These are phyloP conservation scores for Steatornis caripensis DNA, from an alignment of 2,113 vertebrate genomes.

Conservation along the genomic window DNA sequence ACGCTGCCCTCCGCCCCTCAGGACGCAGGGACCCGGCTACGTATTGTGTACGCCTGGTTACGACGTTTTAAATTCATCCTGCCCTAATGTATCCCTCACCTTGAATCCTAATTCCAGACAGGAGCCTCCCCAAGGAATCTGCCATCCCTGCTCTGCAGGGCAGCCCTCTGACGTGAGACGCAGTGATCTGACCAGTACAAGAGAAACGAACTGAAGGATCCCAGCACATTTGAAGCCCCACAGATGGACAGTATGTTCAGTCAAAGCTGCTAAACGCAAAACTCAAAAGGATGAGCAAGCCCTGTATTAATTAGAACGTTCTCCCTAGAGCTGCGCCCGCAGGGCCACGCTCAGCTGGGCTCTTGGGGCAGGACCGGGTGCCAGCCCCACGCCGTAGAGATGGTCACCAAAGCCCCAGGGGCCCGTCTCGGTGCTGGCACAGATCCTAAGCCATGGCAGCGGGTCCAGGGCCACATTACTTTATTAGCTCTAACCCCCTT, in stretches of 20 bases:
- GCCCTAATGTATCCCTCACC: not conserved
- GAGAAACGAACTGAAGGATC: fast-evolving
- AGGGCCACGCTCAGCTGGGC: not conserved
- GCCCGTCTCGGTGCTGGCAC: fast-evolving
- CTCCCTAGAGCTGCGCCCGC: not conserved
- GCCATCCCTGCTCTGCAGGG: fast-evolving
- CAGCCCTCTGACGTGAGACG: fast-evolving
- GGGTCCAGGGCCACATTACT: not conserved
- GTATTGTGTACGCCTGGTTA: fast-evolving
- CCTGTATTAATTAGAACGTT: not conserved
- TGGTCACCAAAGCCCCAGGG: not conserved
- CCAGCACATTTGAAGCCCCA: fast-evolving
- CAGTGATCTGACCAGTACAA: not conserved
- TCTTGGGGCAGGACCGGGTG: not conserved
- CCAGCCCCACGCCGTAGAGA: not conserved
- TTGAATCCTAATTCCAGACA: not conserved
- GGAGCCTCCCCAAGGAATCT: not conserved
- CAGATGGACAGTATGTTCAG: fast-evolving
- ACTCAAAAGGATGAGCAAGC: not conserved
- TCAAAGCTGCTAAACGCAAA: not conserved
- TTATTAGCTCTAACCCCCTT: not conserved
- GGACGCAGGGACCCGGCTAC: fast-evolving
- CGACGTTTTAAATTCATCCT: not conserved
- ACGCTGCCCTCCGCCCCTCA: fast-evolving
- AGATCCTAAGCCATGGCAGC: fast-evolving